phyloP scores from a whole-genome alignment of 2,113 vertebrate species.

The Rhynchomys soricoides region DNA sequence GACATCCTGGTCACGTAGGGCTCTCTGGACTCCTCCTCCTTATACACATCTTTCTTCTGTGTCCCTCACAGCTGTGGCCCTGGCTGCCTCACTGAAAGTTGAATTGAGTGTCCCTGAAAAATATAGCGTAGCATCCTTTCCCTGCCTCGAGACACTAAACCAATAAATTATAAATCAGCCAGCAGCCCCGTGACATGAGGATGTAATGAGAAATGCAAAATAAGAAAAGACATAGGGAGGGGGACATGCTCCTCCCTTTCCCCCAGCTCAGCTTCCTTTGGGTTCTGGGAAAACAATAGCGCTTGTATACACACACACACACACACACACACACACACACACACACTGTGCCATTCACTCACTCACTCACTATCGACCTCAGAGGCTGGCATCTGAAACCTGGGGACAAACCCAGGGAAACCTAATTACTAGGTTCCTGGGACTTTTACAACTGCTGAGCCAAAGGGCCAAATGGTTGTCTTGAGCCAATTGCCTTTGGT shows the following conservation, averaged over 20 bases:
- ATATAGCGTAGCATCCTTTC: constrained; percentile 80
- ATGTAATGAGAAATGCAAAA: constrained; percentile 84
- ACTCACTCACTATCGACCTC: neutral
- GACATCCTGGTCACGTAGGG: neutral
- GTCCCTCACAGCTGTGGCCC: constrained; percentile 74
- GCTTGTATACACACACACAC: neutral
- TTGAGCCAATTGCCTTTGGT: neutral
- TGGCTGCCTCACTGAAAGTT: constrained; percentile 78
- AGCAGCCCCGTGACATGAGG: constrained; percentile 80
- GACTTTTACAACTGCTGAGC: constrained; percentile 27
- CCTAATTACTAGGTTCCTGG: constrained; percentile 46
- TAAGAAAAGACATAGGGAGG: constrained; percentile 76
- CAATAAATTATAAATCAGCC: constrained; percentile 84
- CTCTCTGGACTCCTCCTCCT: neutral
- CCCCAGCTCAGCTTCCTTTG: constrained; percentile 63
- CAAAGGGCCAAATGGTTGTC: neutral
- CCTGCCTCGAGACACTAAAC: constrained; percentile 81
- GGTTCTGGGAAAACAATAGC: constrained; percentile 68
- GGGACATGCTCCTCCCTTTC: constrained; percentile 52
- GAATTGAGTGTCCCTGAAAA: constrained; percentile 82
- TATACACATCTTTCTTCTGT: constrained; percentile 49
- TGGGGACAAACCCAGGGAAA: constrained; percentile 43
- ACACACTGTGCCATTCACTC: neutral
- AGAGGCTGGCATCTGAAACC: constrained; percentile 28
- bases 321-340: neutral